Evolutionary conservation across 2,113 vertebrate genomes (phyloP), one percentile per base, ranked within the genome.

Genomic region (Siniperca chuatsi): DNA sequence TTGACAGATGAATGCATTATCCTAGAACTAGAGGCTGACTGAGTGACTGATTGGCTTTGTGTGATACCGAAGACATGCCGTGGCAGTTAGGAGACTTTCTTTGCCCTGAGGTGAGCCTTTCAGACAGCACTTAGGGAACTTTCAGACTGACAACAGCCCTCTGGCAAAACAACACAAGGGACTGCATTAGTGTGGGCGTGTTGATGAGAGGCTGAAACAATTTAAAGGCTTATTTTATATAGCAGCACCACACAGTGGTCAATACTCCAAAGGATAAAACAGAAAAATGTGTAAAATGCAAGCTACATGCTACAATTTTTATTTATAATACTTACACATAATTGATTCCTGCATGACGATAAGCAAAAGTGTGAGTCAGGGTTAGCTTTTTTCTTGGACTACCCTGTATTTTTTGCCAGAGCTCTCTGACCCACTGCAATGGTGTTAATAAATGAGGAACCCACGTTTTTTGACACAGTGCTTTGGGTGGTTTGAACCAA

Each of bases 81-180:
- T 15, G 13, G 33, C 0, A 72, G 33, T 73, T 52, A 70, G 40
- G 33, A 33, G 55, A 76, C 11, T 10, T 54, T 74, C 48, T 64
- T 73, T 73, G 73, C 66, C 72, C 67, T 16, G 10, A 72, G 81
- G 77, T 80, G 81, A 73, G 29, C 55, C 77, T 87, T 84, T 87
- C 61, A 81, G 52, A 48, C 12, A 40, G 76, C 72, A 76, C 81
- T 80, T 87, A 83, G 25, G 61, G 85, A 1, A 3, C 64, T 70
- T 75, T 79, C 42, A 76, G 58, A 71, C 55, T 62, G 67, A 50
- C 68, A 68, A 74, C 60, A 64, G 18, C 37, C 81, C 68, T 72
- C 48, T 62, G 68, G 61, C 61, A 78, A 84, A 77, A 84, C 65
- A 83, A 70, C 67, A 72, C 35, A 64, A 15, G 68, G 74, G 54